Conservation (phyloP, 2,888 invertebrate genomes). For the Oligia strigilis region DNA sequence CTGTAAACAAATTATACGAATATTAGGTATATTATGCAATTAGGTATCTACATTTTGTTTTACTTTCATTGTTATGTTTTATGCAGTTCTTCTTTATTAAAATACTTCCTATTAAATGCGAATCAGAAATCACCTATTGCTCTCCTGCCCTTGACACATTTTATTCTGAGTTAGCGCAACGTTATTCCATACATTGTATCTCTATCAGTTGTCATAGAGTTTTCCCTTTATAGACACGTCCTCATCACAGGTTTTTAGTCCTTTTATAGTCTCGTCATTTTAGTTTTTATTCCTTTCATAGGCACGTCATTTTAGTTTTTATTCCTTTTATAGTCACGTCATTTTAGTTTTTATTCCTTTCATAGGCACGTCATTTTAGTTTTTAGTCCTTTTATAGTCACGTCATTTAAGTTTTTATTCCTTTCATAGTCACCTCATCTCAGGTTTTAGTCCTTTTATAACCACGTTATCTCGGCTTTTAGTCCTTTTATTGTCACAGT, state of each 20-base stretch:
- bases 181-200: background rate
- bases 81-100: background rate
- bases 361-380: background rate
- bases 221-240: background rate
- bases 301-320: background rate
- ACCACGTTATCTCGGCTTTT: background rate
- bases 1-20: too few relatives aligned
- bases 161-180: background rate
- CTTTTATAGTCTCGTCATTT: background rate
- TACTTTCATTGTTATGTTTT: conserved; percentile 6
- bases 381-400: background rate
- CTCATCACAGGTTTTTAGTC: too few relatives aligned
- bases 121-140: background rate
- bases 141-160: background rate
- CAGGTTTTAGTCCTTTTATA: background rate
- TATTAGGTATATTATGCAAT: background rate
- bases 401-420: too few relatives aligned
- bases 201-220: background rate
- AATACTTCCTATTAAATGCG: background rate
- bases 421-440: background rate
- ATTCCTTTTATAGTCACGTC: background rate
- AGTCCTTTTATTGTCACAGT: background rate
- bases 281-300: background rate
- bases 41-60: conserved; percentile 10
- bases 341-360: background rate